These are phyloP conservation scores for Adoxophyes honmai DNA, from an alignment of 1,140 invertebrate species.

Conservation along the genomic window DNA sequence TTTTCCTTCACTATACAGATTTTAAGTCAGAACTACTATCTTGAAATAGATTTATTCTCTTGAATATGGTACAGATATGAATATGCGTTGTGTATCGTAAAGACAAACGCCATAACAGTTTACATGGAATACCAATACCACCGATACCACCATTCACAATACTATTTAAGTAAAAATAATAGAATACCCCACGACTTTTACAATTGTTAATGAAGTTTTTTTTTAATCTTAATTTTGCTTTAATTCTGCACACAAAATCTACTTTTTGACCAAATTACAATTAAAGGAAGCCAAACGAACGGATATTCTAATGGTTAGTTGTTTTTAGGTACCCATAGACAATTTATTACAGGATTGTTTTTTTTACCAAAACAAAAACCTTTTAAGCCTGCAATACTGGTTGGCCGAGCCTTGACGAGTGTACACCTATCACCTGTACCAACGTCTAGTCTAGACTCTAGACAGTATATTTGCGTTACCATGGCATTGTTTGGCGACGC, in stretches of 20 bases:
- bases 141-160: constrained; percentile 3
- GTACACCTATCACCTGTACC: no score
- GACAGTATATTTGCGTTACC: no score
- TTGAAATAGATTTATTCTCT: constrained; percentile 26
- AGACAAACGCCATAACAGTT: constrained; percentile 77
- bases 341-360: no score
- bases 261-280: constrained; percentile 13
- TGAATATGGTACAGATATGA: constrained; percentile 40
- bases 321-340: no score
- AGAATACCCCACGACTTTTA: background rate
- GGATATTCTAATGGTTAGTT: constrained; percentile 35
- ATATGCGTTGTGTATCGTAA: constrained; percentile 71
- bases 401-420: no score
- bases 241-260: constrained; percentile 19
- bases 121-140: constrained; percentile 26
- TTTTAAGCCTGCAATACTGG: no score
- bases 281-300: constrained; percentile 41
- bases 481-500: no score
- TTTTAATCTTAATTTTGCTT: constrained; percentile 24
- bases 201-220: no score
- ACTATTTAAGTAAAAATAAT: background rate
- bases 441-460: no score
- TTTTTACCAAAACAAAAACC: no score
- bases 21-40: constrained; percentile 11
- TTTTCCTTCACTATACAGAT: constrained; percentile 16